These are phyloP conservation scores for Gymnocypris eckloni DNA, from an alignment of 2,797 vertebrate species.

Conservation along the genomic window DNA sequence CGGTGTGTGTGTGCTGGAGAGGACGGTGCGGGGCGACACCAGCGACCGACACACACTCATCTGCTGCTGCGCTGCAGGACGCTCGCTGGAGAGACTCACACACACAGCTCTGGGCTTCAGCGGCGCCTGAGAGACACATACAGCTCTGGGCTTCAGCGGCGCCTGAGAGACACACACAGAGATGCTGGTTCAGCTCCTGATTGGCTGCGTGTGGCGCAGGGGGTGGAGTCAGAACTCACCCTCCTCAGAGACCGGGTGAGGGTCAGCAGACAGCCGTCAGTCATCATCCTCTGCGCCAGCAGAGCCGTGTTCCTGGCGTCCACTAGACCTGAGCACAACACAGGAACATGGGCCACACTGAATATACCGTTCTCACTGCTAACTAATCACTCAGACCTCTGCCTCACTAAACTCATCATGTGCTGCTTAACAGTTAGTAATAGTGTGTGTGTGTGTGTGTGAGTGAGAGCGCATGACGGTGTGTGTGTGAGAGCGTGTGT, in stretches of 20 bases:
- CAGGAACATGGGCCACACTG: background rate
- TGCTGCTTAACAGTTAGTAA: too few relatives aligned
- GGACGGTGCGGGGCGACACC: constrained; percentile 68
- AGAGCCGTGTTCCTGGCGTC: constrained; percentile 91
- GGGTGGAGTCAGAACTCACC: constrained; percentile 75
- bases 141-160: constrained; percentile 55
- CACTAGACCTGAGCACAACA: constrained; percentile 82
- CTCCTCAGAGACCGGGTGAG: constrained; percentile 85
- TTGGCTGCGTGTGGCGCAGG: background rate
- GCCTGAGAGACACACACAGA: background rate
- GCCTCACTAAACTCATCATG: too few relatives aligned
- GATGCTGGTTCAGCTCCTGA: background rate
- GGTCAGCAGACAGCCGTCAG: constrained; percentile 89
- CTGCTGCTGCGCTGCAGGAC: background rate
- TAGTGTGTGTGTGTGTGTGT: too few relatives aligned
- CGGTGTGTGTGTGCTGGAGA: constrained; percentile 45
- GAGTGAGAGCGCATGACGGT: too few relatives aligned
- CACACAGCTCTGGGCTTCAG: constrained; percentile 57
- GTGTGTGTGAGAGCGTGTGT: too few relatives aligned
- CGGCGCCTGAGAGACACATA: constrained; percentile 59
- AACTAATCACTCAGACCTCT: too few relatives aligned
- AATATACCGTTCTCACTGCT: too few relatives aligned
- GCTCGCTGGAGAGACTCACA: background rate
- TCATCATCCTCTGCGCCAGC: constrained; percentile 89
- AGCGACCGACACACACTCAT: constrained; percentile 62